A percentile compares a stretch with the other conserved stretches of the same genome.
Evolutionary conservation across 2,113 vertebrate genomes (phyloP).

Genomic region (Urocitellus parryii): DNA sequence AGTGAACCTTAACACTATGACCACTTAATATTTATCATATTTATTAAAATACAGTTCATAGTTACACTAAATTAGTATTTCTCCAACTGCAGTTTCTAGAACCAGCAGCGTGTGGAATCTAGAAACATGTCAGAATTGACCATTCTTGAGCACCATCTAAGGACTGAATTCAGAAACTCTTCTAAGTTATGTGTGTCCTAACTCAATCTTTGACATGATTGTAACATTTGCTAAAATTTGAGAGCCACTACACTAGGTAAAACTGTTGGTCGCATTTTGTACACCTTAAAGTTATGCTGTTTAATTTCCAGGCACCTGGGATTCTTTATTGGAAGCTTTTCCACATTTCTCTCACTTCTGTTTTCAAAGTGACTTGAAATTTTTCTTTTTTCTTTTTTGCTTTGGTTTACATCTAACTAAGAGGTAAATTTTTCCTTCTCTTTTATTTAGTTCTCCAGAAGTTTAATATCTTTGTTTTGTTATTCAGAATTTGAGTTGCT

Average conservation of each 20-base stretch:
- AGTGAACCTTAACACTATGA: neutral
- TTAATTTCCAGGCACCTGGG: neutral
- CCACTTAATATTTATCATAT: neutral
- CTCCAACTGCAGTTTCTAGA: neutral
- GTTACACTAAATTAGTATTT: neutral
- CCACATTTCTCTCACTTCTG: neutral
- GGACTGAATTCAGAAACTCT: neutral
- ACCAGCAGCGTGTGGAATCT: neutral
- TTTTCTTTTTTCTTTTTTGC: neutral
- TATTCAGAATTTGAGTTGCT: neutral
- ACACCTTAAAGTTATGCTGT: neutral
- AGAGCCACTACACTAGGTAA: neutral
- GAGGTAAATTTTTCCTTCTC: neutral
- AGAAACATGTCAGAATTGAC: neutral
- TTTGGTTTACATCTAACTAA: slow-evolving; percentile 18
- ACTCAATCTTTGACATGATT: neutral
- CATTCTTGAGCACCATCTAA: neutral
- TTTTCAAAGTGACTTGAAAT: neutral
- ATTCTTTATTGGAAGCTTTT: neutral
- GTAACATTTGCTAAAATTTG: neutral
- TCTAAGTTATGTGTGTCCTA: neutral
- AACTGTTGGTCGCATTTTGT: neutral
- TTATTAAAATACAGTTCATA: neutral
- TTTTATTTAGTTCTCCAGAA: neutral
- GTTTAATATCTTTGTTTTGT: neutral